Evolutionary conservation across 2,888 invertebrate species (phyloP).

Genomic region (Nomada fucata): DNA sequence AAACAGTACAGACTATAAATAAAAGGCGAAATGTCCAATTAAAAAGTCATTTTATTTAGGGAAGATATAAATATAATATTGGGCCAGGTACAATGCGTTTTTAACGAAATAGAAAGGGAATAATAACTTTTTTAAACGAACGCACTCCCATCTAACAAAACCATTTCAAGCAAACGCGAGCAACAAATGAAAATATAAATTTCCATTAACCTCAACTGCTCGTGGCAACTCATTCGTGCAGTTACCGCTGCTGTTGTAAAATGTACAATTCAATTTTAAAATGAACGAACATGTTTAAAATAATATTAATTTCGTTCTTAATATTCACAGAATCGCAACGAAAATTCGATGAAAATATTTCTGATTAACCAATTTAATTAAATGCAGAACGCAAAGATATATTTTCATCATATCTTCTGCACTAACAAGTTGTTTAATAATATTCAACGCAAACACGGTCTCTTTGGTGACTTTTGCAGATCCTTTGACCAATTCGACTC

Average conservation of each 20-base stretch:
- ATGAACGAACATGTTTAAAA: conserved; percentile 4
- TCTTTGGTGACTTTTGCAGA: too few species aligned
- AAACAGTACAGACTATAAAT: too few species aligned
- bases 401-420: background rate
- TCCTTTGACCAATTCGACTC: too few species aligned
- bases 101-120: too few species aligned
- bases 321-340: background rate
- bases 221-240: background rate
- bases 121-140: too few species aligned
- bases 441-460: too few species aligned
- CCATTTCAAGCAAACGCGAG: background rate
- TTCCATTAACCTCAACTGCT: conserved; percentile 11
- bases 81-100: too few species aligned
- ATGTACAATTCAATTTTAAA: background rate
- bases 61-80: too few species aligned
- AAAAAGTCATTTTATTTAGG: too few species aligned
- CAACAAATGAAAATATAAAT: conserved; percentile 16
- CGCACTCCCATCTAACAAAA: too few species aligned
- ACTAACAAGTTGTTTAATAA: too few species aligned
- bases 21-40: too few species aligned
- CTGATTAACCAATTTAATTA: background rate
- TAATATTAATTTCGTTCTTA: background rate
- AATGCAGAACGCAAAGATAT: background rate
- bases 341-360: background rate
- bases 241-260: background rate